Evolutionary conservation across 2,888 invertebrate genomes (phyloP), one percentile per base, ranked within the genome.

Genomic region (Lissocephala sabroskyi): DNA sequence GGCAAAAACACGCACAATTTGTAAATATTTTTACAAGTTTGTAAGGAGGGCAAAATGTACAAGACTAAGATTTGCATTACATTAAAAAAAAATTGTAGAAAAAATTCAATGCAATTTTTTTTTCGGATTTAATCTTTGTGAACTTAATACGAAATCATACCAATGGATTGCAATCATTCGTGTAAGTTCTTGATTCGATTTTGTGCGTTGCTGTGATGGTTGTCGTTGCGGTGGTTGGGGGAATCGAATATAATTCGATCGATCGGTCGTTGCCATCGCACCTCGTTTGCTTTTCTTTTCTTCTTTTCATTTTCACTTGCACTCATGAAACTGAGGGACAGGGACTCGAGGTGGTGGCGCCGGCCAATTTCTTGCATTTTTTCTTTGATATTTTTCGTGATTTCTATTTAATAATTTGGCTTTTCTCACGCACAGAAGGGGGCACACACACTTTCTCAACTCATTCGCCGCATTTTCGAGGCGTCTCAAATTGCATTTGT

Each of bases 121-220:
- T 35, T 35, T n/a, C n/a, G n/a, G n/a, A n/a, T n/a, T n/a, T n/a
- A n/a, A n/a, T n/a, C n/a, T 35, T 16, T 13, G 59, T 68, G 73
- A 82, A 80, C 82, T 79, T 80, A 82, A 82, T 81, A 80, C 82
- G 80, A 82, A 83, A 80, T 83, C 82, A 82, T 82, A 82, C 82
- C 82, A 82, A 82, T 82, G 80, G 70, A 52, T 79, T 62, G 79
- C 77, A 81, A 79, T 82, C 81, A 80, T 82, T 82, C 77, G 80
- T 77, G 74, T 67, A 66, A 75, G 78, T 74, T 77, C 71, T 63
- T 74, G 70, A 74, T n/a, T n/a, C 75, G 74, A 73, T 57, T 59
- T 76, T 68, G 45, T 41, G 43, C 46, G 50, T 55, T 62, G 62
- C 6, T 35, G 46, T 45, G n/a, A n/a, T n/a, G 45, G 35, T 49